Base-by-base conservation (phyloP, 64 coral and sea anemone species). In the Montipora sp. region DNA sequence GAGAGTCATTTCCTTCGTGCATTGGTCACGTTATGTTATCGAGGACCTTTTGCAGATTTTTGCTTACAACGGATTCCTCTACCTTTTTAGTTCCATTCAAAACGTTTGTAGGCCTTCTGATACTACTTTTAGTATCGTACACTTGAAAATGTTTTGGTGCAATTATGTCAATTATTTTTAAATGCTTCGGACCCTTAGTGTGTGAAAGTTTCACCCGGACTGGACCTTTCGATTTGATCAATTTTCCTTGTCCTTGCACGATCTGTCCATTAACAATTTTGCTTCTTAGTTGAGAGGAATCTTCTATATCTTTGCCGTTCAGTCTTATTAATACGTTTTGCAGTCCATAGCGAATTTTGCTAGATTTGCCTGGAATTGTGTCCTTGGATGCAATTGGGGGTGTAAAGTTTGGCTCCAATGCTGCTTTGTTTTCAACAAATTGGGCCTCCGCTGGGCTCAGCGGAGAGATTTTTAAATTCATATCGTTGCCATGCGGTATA, bases 191-290 rank as follows among this genome's bases (percentile, higher is more conserved):
- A 21, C 89, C 95, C 73, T 91, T 94, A 4, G 81, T 93, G 44
- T 98, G 95, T 18, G 95, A 94, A 18, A 98, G 51, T 57, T 87
- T 90, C 8, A 98, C 91, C 47, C 23, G 87, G 12, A 98, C 88
- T 49, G 95, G 95, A 43, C 95, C 95, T 68, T 98, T 98, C 1
- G 95, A 98, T 94, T 88, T 94, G 72, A 98, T 98, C 2, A 89
- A 27, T 22, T 98, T 98, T 12, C 95, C 95, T 92, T 79, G 94
- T 10, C 95, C 95, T 94, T 84, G 59, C 20, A 98, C 44, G 45
- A 94, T 89, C 47, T 85, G 90, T 18, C 95, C 95, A 76, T 94
- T 87, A 65, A 92, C 70, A 21, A 98, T 98, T 18, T 68, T 90
- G 79, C 95, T 98, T 73, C 95, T 61, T 43, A 98, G 48, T 21